Percentiles rank a stretch among this genome's conserved stretches.
Conservation (phyloP, 1,140 invertebrate genomes). For the Drosophila eugracilis region DNA sequence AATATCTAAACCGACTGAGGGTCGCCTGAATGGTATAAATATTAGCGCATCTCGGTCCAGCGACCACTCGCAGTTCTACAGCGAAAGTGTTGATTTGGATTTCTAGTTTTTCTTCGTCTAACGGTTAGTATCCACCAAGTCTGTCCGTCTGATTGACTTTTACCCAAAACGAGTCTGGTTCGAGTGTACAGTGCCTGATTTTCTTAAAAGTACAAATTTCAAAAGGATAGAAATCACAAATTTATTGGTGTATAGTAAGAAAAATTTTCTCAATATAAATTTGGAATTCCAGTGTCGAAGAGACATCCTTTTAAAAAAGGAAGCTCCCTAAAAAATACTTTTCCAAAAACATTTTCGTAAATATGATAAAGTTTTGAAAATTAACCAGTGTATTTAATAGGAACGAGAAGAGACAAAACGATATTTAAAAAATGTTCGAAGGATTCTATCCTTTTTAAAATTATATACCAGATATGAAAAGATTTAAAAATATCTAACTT, state of each 20-base stretch:
- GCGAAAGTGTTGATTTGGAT: slow-evolving; percentile 84
- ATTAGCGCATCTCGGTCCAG: slow-evolving; percentile 83
- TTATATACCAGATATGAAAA: too few relatives aligned
- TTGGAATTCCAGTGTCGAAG: too few relatives aligned
- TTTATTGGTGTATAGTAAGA: neutral
- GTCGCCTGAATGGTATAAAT: slow-evolving; percentile 81
- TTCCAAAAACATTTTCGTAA: too few relatives aligned
- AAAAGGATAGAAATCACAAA: neutral
- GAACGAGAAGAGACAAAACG: too few relatives aligned
- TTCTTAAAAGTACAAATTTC: neutral
- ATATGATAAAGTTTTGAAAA: too few relatives aligned
- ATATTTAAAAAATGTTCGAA: too few relatives aligned
- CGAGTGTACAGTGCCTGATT: slow-evolving; percentile 19
- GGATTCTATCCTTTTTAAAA: too few relatives aligned
- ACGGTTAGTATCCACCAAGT: slow-evolving; percentile 68
- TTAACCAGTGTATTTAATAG: too few relatives aligned
- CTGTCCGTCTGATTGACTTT: slow-evolving; percentile 5
- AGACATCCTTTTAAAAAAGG: too few relatives aligned
- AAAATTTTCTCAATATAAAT: too few relatives aligned
- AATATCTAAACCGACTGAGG: slow-evolving; percentile 70
- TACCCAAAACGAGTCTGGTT: neutral
- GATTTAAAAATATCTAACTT: too few relatives aligned
- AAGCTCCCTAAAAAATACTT: too few relatives aligned
- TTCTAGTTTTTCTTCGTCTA: slow-evolving; percentile 67
- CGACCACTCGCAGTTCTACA: slow-evolving; percentile 85